phyloP scores from a whole-genome alignment of 1,140 invertebrate species.

The Littorina saxatilis region DNA sequence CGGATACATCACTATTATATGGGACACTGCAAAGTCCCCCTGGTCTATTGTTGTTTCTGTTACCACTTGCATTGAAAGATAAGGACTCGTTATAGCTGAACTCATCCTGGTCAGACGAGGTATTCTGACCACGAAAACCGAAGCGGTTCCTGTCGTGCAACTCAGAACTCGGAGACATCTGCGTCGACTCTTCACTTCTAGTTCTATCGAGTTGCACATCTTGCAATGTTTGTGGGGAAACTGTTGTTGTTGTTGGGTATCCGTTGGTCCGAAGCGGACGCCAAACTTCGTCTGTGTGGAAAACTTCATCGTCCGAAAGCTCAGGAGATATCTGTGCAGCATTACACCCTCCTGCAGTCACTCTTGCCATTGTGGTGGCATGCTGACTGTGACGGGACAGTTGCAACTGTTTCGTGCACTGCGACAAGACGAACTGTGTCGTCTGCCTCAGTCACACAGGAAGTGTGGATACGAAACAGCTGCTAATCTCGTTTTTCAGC shows the following conservation, averaged over 20 bases:
- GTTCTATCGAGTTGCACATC: background rate
- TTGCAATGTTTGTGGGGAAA: background rate
- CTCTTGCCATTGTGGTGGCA: slow-evolving; percentile 19
- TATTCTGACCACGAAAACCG: background rate
- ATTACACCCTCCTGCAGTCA: background rate
- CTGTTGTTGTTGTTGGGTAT: background rate
- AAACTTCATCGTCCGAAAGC: slow-evolving; percentile 20
- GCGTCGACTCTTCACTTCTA: background rate
- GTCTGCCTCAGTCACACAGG: slow-evolving; percentile 26
- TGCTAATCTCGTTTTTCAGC: background rate
- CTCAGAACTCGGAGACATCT: too few species aligned
- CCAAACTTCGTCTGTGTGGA: slow-evolving; percentile 10
- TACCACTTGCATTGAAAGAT: background rate
- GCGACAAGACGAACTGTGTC: background rate
- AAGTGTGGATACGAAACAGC: slow-evolving; percentile 24
- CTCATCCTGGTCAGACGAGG: background rate
- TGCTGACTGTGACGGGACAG: background rate
- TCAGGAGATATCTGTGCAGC: slow-evolving; percentile 11
- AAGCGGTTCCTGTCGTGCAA: too few species aligned
- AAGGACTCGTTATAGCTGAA: background rate
- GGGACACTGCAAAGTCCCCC: background rate
- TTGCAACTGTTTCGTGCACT: slow-evolving; percentile 3
- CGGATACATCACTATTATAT: slow-evolving; percentile 14
- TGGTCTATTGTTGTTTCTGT: background rate
- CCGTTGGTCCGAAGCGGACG: slow-evolving; percentile 7